Evolutionary conservation across 2,113 vertebrate species (phyloP), one percentile per base, ranked within the genome.

Genomic region (Serinus canaria): DNA sequence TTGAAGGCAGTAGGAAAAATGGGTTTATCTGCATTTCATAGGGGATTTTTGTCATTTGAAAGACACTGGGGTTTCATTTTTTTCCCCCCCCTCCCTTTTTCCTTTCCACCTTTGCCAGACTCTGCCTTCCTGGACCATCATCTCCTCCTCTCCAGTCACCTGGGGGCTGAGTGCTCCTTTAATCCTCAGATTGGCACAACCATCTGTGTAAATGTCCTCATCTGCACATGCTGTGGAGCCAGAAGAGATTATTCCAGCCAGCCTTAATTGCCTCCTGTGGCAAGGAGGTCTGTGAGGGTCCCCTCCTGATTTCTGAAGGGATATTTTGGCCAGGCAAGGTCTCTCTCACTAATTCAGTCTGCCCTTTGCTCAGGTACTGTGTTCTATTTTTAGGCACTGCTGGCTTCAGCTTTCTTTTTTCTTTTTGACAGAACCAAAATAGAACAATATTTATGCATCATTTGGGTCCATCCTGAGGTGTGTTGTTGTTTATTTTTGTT

Each of bases 71-170:
- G 4, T 59, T 63, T 28, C 2, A 13, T 20, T 18, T 43, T 22
- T 12, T 14, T n/a, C 6, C 1, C 13, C 2, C 1, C 13, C 2
- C 1, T 35, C 4, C 3, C 10, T 58, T 47, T 4, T 50, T 66
- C 13, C 9, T 78, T 81, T 81, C 6, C 6, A 37, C 27, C 27
- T 60, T 39, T 85, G 11, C 27, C 43, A 14, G 70, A 35, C 53
- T 25, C 44, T 80, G 33, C 53, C 44, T 75, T 83, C 23, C 39
- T 83, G 59, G n/a, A 19, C 27, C 62, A 7, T 63, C 4, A 4
- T 35, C 30, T 55, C 18, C 56, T 44, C 39, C 55, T 9, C 33
- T 35, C 3, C 35, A 44, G 15, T 13, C 44, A 4, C n/a, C 27
- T 52, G 73, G 58, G 3, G 47, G 28, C 37, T 52, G 10, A 31